A percentile compares a stretch with the other conserved stretches of the same genome.
Evolutionary conservation across 2,797 vertebrate genomes (phyloP).

Genomic region (Lagodon rhomboides): DNA sequence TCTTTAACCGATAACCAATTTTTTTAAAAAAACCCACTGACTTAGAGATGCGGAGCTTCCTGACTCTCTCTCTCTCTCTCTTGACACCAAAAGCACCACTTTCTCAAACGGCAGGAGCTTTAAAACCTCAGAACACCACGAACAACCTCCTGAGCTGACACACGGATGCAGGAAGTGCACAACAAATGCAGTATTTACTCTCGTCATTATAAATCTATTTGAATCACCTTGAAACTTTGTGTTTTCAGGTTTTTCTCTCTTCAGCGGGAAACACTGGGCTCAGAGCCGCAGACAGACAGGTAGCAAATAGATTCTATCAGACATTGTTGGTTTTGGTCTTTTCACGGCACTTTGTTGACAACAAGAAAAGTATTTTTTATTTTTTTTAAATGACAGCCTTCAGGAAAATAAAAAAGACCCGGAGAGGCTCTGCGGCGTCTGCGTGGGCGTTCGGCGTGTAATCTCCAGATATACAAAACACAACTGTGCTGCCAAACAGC

Average conservation of each 20-base stretch:
- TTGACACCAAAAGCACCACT: no score
- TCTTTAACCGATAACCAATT: no score
- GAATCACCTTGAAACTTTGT: neutral
- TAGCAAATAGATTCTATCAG: neutral
- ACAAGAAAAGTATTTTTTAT: no score
- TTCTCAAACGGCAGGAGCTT: no score
- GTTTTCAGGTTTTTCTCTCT: neutral
- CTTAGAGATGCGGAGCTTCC: no score
- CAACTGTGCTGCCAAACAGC: neutral
- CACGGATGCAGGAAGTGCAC: no score
- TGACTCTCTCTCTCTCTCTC: no score
- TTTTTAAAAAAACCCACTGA: no score
- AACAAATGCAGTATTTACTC: neutral
- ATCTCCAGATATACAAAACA: neutral
- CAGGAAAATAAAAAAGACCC: neutral
- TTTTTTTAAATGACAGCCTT: neutral
- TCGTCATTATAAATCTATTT: no score
- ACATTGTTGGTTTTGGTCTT: neutral
- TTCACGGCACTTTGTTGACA: neutral
- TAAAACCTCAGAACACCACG: neutral
- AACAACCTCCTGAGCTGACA: neutral
- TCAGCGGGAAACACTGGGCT: neutral
- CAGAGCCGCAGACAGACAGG: neutral
- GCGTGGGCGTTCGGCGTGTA: neutral
- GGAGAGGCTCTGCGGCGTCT: neutral